Evolutionary conservation across 1,140 invertebrate species (phyloP), one percentile per base, ranked within the genome.

Genomic region (Papilio helenus): DNA sequence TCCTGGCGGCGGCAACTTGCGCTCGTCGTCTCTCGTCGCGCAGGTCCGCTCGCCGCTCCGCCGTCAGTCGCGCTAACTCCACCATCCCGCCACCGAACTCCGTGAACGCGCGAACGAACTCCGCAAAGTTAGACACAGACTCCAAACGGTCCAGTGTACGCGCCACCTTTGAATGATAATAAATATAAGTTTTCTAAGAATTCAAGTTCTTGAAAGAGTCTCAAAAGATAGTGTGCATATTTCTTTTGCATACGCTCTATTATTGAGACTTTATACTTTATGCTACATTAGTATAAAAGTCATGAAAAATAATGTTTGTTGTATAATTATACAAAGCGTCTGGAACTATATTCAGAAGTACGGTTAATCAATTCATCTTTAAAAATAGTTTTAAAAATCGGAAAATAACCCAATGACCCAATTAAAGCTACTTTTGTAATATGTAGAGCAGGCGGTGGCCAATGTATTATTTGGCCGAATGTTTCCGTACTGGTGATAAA

Each of bases 31-130:
- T 96, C 90, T 99, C 99, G 93, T 99, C 98, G 93, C 99, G 99
- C 78, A 99, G 95, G 92, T 99, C 98, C 83, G 97, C 98, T 90
- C 98, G 96, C 82, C 97, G 92, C 83, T 96, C 96, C 8, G 96
- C 98, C 34, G 98, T 99, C 26, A 99, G 95, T 93, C 99, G 98
- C 16, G 99, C 99, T 80, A 99, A 94, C 90, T 99, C 99, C 71
- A 99, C 99, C 99, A 99, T 99, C 92, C 99, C 98, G 12, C 97
- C 97, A 4, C 99, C 99, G 94, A 99, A 99, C 90, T 99, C 98
- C 86, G 98, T 99, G 95, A 99, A 99, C 7, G 99, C 98, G 89
- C 99, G 98, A 44, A 99, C 99, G 95, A 99, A 99, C 94, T 99
- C 99, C 9, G 98, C 99, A 92, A 99, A 99, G 95, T 99, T 99